Evolutionary conservation across 2,888 invertebrate species (phyloP), one percentile per base, ranked within the genome.

Genomic region (Mimas tiliae): DNA sequence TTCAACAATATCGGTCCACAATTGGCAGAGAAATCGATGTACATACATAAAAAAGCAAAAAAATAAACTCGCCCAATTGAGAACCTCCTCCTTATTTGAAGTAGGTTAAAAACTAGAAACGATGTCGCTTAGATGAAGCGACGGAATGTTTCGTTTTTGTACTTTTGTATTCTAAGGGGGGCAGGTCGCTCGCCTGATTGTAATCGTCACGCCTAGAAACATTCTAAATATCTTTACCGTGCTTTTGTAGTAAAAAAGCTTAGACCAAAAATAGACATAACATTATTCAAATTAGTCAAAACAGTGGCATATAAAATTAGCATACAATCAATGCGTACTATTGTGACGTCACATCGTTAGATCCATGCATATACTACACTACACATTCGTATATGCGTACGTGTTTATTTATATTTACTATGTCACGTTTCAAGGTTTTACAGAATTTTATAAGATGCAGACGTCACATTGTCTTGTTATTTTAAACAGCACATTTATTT

Each of bases 281-380:
- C 38, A 38, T 55, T 38, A 55, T 55, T 55, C 16, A 53, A 53
- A 53, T 53, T 53, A 19, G 34, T 38, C 11, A 38, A 34, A 55
- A 34, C 34, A 11, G 55, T 38, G 38, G 38, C 19, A 38, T 38
- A 16, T 16, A 16, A 4, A 38, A 55, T 55, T 55, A 8, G 55
- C 55, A 55, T 55, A 55, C 55, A 55, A 55, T 55, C 34, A 55
- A 34, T 4, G 11, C 21, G 51, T 21, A 21, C 1, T 55, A 38
- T n/a, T 19, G 16, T 38, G 38, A 55, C 38, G 55, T 55, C n/a
- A 55, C 16, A 16, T 16, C 11, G 9, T 34, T 1, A 34, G 34
- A 21, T 14, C 14, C 19, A 55, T 16, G 34, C 34, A 16, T 3
- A 51, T 21, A 51, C 6, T 19, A 21, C 4, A 11, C 21, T 21